Evolutionary conservation across 2,113 vertebrate species (phyloP), one percentile per base, ranked within the genome.

Genomic region (Toxotes chatareus): DNA sequence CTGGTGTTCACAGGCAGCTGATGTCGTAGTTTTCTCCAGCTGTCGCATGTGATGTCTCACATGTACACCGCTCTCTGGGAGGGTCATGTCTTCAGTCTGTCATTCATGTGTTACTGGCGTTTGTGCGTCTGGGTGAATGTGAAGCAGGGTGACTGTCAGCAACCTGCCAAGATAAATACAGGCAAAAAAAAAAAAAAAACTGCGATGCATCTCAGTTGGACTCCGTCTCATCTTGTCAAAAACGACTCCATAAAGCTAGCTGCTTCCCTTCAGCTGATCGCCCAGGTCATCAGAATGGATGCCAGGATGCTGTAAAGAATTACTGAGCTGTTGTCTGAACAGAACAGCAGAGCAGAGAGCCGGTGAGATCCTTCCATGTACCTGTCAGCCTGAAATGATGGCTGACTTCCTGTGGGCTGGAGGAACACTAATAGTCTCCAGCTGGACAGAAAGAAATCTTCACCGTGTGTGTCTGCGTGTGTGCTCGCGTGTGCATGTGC

Each of bases 341-440:
- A 62, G 60, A 76, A 73, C 69, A 61, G 93, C 78, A 34, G 66
- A 83, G 81, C 79, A 21, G 92, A 93, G 95, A 94, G 95, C 92
- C 86, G 93, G 93, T 91, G 92, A 91, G 93, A 96, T 97, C 94
- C 90, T 95, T 91, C 93, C 94, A 93, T 96, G 96, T 97, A 97
- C 96, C 96, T 97, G 97, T 97, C 97, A 97, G 92, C 94, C 88
- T 94, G 95, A 96, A 97, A 96, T 97, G 96, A 97, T 97, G 94
- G 95, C 95, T 95, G 95, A 96, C 96, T 98, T 98, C 97, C 97
- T 97, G 96, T 94, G 95, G 94, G 93, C 93, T 94, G 93, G 91
- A 93, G 94, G 93, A 96, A 95, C 94, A 87, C 91, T 97, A 97
- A 97, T 96, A 93, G 87, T 93, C 94, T 94, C 93, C 97, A 96